Evolutionary conservation across 2,113 vertebrate species (phyloP).

Genomic region (Alligator sinensis): DNA sequence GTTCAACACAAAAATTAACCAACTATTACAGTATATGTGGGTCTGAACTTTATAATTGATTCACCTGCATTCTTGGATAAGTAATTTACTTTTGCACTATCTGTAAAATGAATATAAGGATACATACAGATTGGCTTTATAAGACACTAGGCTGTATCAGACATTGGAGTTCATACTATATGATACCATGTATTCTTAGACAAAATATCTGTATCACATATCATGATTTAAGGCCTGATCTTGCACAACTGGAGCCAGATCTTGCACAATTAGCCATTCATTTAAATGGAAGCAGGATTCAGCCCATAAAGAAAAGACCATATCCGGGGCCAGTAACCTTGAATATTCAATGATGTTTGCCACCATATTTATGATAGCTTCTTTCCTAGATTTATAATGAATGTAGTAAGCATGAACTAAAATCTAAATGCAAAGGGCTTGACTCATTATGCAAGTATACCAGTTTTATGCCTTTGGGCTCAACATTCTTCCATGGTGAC

Average conservation of each 20-base stretch:
- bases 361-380: not conserved
- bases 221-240: not conserved
- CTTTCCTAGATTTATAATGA: constrained; percentile 36
- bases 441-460: constrained; percentile 61
- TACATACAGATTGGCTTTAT: not conserved
- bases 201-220: not conserved
- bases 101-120: not conserved
- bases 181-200: not conserved
- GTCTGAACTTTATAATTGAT: not conserved
- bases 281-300: not conserved
- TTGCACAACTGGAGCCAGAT: not conserved
- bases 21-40: not conserved
- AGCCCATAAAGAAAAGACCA: not conserved
- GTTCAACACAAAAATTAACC: not conserved
- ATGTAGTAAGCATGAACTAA: not conserved
- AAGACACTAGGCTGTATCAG: not conserved
- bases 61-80: not conserved
- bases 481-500: not conserved
- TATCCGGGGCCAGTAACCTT: not conserved
- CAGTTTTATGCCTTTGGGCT: constrained; percentile 39
- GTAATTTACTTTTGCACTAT: not conserved
- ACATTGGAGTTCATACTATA: not conserved
- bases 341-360: not conserved
- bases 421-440: constrained; percentile 47
- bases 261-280: not conserved